Conservation (phyloP, 2,113 vertebrate genomes). For the Tyrannus savana region DNA sequence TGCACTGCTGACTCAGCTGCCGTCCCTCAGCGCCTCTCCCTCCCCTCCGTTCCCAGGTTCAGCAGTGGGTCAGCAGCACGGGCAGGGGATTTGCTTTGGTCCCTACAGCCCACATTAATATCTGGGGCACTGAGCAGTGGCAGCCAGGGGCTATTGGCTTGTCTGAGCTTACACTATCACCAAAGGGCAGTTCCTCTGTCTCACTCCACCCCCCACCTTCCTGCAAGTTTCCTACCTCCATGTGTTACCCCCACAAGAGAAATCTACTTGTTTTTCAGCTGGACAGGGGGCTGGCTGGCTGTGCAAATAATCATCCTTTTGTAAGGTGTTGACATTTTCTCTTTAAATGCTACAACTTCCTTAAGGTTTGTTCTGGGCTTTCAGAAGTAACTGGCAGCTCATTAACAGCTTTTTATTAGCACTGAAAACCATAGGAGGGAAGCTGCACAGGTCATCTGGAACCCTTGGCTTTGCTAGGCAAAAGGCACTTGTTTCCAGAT, state of each 20-base stretch:
- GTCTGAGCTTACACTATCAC: accelerated
- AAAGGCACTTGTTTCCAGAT: background rate
- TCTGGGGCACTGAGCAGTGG: accelerated
- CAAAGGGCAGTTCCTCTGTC: background rate
- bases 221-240: background rate
- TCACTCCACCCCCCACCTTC: background rate
- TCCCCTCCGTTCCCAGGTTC: background rate
- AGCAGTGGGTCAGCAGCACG: accelerated
- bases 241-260: background rate
- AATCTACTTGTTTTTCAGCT: background rate
- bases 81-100: background rate
- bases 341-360: background rate
- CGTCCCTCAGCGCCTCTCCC: accelerated
- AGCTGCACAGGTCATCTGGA: background rate
- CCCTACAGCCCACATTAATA: background rate
- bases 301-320: background rate
- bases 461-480: background rate
- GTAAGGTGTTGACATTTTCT: background rate
- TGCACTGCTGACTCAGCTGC: background rate
- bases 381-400: background rate
- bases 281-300: background rate
- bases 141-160: background rate
- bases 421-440: background rate
- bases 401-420: background rate
- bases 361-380: background rate